These are phyloP conservation scores for Channallabes apus DNA, from an alignment of 2,797 vertebrate species.

Conservation along the genomic window DNA sequence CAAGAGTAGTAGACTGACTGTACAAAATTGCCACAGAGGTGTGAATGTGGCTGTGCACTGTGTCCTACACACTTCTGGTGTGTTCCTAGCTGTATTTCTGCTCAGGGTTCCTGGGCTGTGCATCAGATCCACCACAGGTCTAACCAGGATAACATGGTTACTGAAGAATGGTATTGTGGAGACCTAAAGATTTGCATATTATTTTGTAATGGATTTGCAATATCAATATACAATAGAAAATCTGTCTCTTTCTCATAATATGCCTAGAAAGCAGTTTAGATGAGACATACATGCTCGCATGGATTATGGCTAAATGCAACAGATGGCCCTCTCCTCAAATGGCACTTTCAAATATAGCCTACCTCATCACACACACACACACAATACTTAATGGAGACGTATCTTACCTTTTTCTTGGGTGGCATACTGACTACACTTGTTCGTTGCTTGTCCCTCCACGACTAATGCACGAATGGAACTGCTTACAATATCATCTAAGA, in stretches of 20 bases:
- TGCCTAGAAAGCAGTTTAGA: neutral
- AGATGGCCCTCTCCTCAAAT: constrained; percentile 70
- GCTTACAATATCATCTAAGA: neutral
- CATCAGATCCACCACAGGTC: neutral
- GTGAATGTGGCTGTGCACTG: neutral
- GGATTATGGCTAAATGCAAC: constrained; percentile 74
- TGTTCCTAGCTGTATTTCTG: neutral
- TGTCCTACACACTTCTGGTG: neutral
- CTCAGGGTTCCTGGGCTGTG: neutral
- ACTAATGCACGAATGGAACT: constrained; percentile 30
- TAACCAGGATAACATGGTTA: neutral
- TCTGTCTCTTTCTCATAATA: neutral
- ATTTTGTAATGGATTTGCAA: neutral
- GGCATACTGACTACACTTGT: constrained; percentile 65
- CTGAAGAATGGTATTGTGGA: neutral
- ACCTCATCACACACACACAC: constrained; percentile 13
- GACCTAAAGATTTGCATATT: neutral
- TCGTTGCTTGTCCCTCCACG: constrained; percentile 54
- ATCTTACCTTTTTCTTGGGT: constrained; percentile 77
- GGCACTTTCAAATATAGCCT: constrained; percentile 57
- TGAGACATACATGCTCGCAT: constrained; percentile 62
- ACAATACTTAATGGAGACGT: neutral
- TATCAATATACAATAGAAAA: neutral
- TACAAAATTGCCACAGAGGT: neutral
- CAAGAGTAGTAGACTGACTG: neutral